Percentiles rank a stretch among this genome's conserved stretches.
These are phyloP conservation scores for Dufourea novaeangliae DNA, from an alignment of 1,140 invertebrate genomes.

Conservation along the genomic window DNA sequence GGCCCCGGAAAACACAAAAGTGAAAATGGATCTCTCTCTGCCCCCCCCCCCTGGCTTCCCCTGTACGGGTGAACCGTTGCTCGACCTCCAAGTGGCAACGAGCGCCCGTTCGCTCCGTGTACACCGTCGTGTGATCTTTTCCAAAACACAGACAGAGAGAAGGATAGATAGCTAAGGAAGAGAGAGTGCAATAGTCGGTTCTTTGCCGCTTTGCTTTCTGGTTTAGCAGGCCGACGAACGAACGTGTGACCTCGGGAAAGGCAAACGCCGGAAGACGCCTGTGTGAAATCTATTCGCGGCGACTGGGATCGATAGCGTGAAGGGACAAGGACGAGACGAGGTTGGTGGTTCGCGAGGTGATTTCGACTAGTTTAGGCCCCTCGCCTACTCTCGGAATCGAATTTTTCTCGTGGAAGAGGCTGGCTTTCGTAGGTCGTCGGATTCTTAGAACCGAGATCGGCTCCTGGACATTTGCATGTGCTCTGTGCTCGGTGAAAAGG, in stretches of 20 bases:
- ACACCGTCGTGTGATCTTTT: conserved; percentile 32
- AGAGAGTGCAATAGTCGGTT: conserved; percentile 2
- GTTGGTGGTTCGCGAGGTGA: conserved; percentile 34
- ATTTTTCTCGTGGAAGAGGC: conserved; percentile 12
- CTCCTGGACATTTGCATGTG: conserved; percentile 55
- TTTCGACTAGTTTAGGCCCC: conserved; percentile 18
- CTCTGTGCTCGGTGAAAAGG: conserved; percentile 56
- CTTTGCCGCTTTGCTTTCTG: conserved; percentile 30
- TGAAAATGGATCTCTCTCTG: conserved; percentile 75
- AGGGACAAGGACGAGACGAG: conserved; percentile 27
- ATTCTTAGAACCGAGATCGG: conserved; percentile 50
- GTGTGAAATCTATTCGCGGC: neutral
- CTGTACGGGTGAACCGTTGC: conserved; percentile 51
- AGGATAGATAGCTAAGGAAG: neutral
- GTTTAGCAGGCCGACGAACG: conserved; percentile 29
- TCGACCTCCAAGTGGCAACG: conserved; percentile 33
- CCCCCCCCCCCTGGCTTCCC: too few relatives aligned
- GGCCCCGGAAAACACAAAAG: conserved; percentile 73
- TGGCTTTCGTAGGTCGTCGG: neutral
- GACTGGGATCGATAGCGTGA: neutral
- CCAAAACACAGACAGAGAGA: neutral
- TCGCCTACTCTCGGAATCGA: conserved; percentile 1
- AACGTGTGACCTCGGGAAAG: neutral
- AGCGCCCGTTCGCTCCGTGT: neutral
- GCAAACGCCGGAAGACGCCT: neutral